These are phyloP conservation scores for Kobus ellipsiprymnus DNA, from an alignment of 2,113 vertebrate species.

Conservation along the genomic window DNA sequence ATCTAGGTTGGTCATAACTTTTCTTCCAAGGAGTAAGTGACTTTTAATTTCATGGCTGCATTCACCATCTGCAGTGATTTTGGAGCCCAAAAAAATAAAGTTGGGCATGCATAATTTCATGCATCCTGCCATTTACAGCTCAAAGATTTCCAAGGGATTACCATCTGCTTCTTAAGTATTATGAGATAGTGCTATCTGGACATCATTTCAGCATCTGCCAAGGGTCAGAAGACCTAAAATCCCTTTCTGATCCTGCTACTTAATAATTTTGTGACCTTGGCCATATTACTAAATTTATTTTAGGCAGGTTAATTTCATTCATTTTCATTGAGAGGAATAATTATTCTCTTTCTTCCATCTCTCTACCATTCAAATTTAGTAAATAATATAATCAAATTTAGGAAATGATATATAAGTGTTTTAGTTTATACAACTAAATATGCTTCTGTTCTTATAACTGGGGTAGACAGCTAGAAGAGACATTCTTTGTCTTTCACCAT, in stretches of 20 bases:
- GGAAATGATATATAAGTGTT: not conserved
- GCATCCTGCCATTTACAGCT: not conserved
- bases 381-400: not conserved
- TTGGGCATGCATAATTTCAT: not conserved
- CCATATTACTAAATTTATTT: not conserved
- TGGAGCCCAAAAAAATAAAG: too few species aligned
- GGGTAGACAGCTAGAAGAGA: not conserved
- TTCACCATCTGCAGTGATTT: too few species aligned
- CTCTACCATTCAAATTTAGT: not conserved
- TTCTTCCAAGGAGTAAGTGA: too few species aligned
- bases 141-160: not conserved
- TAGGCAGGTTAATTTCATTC: not conserved
- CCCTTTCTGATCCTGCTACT: not conserved
- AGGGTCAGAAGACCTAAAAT: not conserved
- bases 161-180: not conserved
- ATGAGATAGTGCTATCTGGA: not conserved
- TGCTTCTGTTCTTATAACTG: not conserved
- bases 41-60: too few species aligned
- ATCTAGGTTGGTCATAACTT: too few species aligned
- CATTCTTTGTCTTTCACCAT: not conserved
- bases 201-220: not conserved
- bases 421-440: not conserved
- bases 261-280: not conserved
- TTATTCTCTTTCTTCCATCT: not conserved
- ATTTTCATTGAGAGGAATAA: not conserved